Conservation (phyloP, 1,140 invertebrate species). For the Lutraria rhynchaena region DNA sequence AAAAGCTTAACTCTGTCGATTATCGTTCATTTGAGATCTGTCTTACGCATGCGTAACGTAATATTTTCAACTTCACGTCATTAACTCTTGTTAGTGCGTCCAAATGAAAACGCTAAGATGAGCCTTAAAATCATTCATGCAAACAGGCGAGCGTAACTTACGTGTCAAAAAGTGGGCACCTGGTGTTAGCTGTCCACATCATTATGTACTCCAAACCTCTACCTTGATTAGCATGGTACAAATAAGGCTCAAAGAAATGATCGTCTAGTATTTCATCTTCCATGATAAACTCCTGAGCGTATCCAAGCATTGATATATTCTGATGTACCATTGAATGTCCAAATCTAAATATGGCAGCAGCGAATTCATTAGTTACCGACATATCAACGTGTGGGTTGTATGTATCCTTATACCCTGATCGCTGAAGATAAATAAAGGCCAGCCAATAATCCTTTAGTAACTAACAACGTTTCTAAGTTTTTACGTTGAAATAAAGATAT, state of each 20-base stretch:
- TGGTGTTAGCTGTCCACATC: conserved; percentile 12
- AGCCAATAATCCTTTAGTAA: too few relatives aligned
- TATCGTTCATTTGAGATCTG: neutral
- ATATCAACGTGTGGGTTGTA: conserved; percentile 93
- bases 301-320: conserved; percentile 11
- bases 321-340: conserved; percentile 96
- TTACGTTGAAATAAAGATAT: too few relatives aligned
- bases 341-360: conserved; percentile 96
- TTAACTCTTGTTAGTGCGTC: neutral
- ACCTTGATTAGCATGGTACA: neutral
- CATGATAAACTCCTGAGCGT: neutral
- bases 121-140: neutral
- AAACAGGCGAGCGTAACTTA: neutral
- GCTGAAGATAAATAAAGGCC: too few relatives aligned
- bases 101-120: neutral
- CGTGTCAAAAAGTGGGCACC: conserved; percentile 39
- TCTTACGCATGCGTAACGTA: neutral
- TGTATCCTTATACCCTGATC: conserved; percentile 22
- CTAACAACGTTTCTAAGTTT: too few relatives aligned
- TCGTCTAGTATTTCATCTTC: neutral
- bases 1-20: neutral
- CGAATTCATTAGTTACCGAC: conserved; percentile 96
- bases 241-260: conserved; percentile 13
- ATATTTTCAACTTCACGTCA: neutral
- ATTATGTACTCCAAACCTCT: neutral